Percentiles rank a stretch among this genome's conserved stretches.
Conservation (phyloP, 2,797 vertebrate species). For the Myotis planiceps region DNA sequence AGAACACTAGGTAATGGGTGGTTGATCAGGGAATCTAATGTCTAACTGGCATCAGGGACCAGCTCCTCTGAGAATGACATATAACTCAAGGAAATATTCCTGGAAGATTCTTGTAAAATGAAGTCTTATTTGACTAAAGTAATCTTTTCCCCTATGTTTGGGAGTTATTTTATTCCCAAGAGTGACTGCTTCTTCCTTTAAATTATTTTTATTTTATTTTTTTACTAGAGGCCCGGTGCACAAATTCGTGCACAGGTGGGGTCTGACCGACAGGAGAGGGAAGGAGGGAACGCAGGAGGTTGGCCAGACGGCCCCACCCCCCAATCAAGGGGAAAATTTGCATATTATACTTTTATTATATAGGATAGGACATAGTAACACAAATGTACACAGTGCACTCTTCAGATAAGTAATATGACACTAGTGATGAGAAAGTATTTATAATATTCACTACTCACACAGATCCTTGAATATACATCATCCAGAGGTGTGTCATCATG, state of each 20-base stretch:
- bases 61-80: background rate
- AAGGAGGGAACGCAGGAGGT: too few species aligned
- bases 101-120: constrained; percentile 19
- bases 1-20: background rate
- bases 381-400: background rate
- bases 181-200: constrained; percentile 22
- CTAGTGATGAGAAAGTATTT: constrained; percentile 43
- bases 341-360: too few species aligned
- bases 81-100: constrained; percentile 33
- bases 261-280: too few species aligned
- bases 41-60: background rate
- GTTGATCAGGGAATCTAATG: background rate
- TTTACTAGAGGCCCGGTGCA: background rate
- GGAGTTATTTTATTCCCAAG: constrained; percentile 17
- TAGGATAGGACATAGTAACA: background rate
- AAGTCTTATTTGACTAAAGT: background rate
- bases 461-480: background rate
- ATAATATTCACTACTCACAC: constrained; percentile 27
- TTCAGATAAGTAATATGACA: constrained; percentile 50
- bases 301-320: too few species aligned
- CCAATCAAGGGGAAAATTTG: too few species aligned
- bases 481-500: constrained; percentile 32
- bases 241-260: too few species aligned
- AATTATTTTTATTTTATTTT: constrained; percentile 19
- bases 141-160: background rate